These are phyloP conservation scores for Erythrocercus mccallii DNA, from an alignment of 2,113 vertebrate species.

Conservation along the genomic window DNA sequence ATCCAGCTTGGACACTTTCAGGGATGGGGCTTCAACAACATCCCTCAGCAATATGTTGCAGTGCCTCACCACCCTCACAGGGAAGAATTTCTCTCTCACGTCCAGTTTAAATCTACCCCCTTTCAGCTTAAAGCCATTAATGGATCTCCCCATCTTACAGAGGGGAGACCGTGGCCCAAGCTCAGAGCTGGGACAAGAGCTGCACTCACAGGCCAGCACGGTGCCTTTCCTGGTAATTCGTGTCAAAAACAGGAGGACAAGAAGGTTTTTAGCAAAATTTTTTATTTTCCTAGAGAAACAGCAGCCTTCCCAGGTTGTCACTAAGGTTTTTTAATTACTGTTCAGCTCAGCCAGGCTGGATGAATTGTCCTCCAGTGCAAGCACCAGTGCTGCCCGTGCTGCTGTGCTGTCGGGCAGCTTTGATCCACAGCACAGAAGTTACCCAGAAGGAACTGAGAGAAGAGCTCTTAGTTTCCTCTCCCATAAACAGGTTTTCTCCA, in stretches of 20 bases:
- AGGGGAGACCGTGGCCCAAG: background rate
- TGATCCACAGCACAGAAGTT: background rate
- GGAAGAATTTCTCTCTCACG: background rate
- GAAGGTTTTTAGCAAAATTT: background rate
- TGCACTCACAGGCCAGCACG: rapidly evolving
- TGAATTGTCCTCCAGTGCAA: background rate
- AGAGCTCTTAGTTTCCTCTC: background rate
- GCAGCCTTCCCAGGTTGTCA: background rate
- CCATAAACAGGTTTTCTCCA: background rate
- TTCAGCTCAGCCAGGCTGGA: background rate
- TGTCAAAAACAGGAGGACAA: background rate
- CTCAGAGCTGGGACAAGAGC: background rate
- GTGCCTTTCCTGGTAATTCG: background rate
- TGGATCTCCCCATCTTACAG: background rate
- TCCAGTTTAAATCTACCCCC: background rate
- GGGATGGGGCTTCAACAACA: background rate
- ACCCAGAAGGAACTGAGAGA: background rate
- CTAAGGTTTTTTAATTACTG: background rate
- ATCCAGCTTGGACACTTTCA: background rate
- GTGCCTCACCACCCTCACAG: background rate
- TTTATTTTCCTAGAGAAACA: background rate
- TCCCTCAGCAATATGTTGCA: background rate
- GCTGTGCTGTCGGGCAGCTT: background rate
- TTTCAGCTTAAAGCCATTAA: background rate
- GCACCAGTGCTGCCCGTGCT: background rate